Base-by-base conservation (phyloP, 1,140 invertebrate genomes). In the Phocides pigmalion region DNA sequence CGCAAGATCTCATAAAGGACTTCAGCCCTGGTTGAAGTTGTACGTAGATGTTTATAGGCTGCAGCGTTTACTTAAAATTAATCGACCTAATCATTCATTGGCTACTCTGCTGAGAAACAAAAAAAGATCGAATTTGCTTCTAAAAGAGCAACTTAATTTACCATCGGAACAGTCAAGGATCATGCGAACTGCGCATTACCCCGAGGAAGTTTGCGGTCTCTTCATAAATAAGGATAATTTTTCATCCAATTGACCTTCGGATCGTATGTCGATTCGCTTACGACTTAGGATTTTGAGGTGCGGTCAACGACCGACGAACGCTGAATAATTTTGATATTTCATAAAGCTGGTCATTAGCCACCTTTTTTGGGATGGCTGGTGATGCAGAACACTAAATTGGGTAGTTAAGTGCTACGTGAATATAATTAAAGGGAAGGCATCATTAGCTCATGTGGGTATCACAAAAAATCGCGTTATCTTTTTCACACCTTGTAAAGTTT, bases 261-360 rank as follows among this genome's bases (percentile, higher is more conserved):
- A 61, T 61, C 58, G 58, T 58, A 42, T 54, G 62, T 63, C 59
- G 63, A 65, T 47, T 58, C 37, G 35, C 56, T 66, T 62, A 63
- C 66, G 62, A 70, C 68, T 80, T 75, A 73, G 75, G 63, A 77
- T 66, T 70, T 35, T 72, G 64, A 62, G 58, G 64, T 35, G 50
- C 68, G 70, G 80, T 84, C 82, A 78, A 64, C 58, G 84, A 68
- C 79, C 82, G 51, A 44, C 70, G 59, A 72, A 79, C 70, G 59
- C 72, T 67, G 46, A 70, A 79, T 79, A 79, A 79, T 76, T 79
- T 81, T 74, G 67, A 79, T 76, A 79, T 80, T 85, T 84, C 77
- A 75, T 80, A 80, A 86, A 80, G 50, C 61, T 71, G 67, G 69
- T 81, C 80, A 79, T 89, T 86, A 86, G 70, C 74, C 62, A 75